Evolutionary conservation across 1,140 invertebrate genomes (phyloP), one percentile per base, ranked within the genome.

Genomic region (Cherax destructor): DNA sequence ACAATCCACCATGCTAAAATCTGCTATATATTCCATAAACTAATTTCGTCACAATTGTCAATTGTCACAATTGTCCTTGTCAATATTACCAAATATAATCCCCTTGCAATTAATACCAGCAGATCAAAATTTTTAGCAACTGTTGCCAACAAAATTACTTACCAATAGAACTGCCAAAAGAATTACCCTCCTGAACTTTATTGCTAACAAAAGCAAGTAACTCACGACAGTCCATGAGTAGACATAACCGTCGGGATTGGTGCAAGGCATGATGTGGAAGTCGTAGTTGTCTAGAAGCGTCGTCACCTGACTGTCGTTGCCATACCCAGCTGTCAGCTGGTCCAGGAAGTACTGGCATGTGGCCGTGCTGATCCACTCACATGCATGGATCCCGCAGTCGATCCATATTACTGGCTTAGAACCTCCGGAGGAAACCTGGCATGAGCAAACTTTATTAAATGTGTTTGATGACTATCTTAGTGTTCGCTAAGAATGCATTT

Each of bases 301-400:
- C 7, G 96, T 95, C 93, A 97, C 96, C 7, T 95, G 95, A 1
- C 94, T 93, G 6, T 97, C 92, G 93, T 93, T 92, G 87, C 93
- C 93, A 93, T 85, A 84, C 10, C 88, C 88, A 13, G 92, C 90
- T 24, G 92, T 96, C 79, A 99, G 94, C 94, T 98, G 96, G 93
- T 97, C 97, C 61, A 98, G 95, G 49, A 98, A 96, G 94, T 96
- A 98, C 24, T 97, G 96, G 13, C 97, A 97, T 0, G 97, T 97
- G 0, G 98, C 97, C 1, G 97, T 97, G 77, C 97, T 96, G 91
- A 99, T 98, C 98, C 98, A 99, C 95, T 99, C 98, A 59, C 98
- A 95, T 0, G 98, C 98, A 93, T 99, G 98, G 41, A 94, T 94
- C 2, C 94, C 94, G 49, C 94, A 94, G 79, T 95, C 95, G 65